Base-by-base conservation (phyloP, 2,888 invertebrate genomes). In the Cenopis cana region DNA sequence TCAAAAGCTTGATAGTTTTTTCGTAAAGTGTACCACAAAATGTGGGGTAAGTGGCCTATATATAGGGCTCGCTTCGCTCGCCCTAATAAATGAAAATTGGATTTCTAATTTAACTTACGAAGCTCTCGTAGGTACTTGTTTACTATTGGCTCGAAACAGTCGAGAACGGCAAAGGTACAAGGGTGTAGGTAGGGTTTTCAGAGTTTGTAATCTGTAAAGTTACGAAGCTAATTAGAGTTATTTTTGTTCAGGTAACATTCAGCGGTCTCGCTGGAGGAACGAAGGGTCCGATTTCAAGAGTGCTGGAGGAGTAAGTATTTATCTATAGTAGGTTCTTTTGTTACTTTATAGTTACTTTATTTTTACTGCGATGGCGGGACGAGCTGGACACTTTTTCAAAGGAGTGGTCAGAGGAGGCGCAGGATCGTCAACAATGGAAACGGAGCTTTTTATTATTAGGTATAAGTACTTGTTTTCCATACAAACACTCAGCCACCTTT, bases 281-380 rank as follows among this genome's bases (percentile, higher is more conserved):
- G 54, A n/a, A 55, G 49, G 67, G 57, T 65, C 29, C 61, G 54
- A 29, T 61, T 61, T 67, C 66, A 55, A 36, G 46, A 71, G 71
- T 67, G 56, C 71, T 71, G 71, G 71, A 71, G 55, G 71, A 71
- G 71, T 71, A 18, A 71, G 71, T 71, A 46, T 17, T 36, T 18
- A 33, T 33, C 6, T 17, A 12, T 49, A 8, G 17, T 61, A 41
- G n/a, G n/a, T n/a, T n/a, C n/a, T n/a, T n/a, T 12, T 38, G 3
- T 10, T 38, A 5, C 5, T 29, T 29, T 29, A 29, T 29, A 29
- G 29, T 2, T 29, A 29, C 29, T 4, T 29, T n/a, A n/a, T n/a
- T n/a, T n/a, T n/a, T n/a, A n/a, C n/a, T n/a, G n/a, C n/a, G n/a
- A n/a, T n/a, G n/a, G n/a, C n/a, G n/a, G n/a, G n/a, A n/a, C n/a